Evolutionary conservation across 2,113 vertebrate genomes (phyloP), one percentile per base, ranked within the genome.

Genomic region (Thunnus maccoyii): DNA sequence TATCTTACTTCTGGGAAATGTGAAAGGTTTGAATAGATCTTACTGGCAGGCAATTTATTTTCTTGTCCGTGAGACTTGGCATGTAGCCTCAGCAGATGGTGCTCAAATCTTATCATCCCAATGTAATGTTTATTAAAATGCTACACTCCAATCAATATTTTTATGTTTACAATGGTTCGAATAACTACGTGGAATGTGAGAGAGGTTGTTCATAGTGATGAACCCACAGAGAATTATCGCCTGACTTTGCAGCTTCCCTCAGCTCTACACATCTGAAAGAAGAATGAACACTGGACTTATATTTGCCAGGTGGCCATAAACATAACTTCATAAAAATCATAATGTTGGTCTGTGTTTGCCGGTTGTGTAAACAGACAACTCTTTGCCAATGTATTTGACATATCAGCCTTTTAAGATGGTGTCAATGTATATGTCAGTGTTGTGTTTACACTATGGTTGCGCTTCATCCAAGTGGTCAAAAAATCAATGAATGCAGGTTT

Each of bases 11-110:
- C 64, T 64, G 10, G 18, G 14, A 72, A 50, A 76, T 0, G 1
- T 63, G 66, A 68, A 62, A 64, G 10, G 47, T 65, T 36, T 52
- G 32, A 82, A 78, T 75, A 56, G 14, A 66, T 73, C 20, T 30
- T 12, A 6, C 46, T 46, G 54, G 20, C 15, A 30, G 7, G 14
- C 50, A 78, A 63, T 72, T 14, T 75, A 48, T 75, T 64, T 54
- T 48, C 32, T 30, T 51, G 27, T 57, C 70, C 51, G 20, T n/a
- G 27, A 60, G 27, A 44, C 54, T 44, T 65, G 73, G 36, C 56
- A 56, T 22, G 20, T 1, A 47, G 51, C 14, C 18, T 46, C n/a
- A 36, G 76, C 82, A 74, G 30, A 25, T 63, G 76, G 72, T 54
- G 44, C 14, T 0, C 9, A 13, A 20, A 78, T 52, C 17, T 50